A percentile compares a stretch with the other conserved stretches of the same genome.
These are phyloP conservation scores for Neolamprologus modestus DNA, from an alignment of 2,113 vertebrate species.

Conservation along the genomic window DNA sequence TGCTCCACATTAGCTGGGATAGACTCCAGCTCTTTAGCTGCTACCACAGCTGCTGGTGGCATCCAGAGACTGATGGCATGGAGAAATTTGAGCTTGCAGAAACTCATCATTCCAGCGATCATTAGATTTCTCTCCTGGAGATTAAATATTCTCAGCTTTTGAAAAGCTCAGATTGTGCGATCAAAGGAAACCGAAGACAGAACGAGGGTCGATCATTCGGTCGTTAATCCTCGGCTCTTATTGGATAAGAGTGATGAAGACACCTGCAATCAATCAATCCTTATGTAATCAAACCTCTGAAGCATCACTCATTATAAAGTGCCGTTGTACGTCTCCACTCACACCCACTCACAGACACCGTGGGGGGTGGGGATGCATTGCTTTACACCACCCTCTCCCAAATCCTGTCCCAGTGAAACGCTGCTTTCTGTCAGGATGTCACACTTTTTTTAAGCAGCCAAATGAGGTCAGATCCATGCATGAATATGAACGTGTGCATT, in stretches of 20 bases:
- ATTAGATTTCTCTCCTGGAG: neutral
- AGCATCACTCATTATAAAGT: conserved; percentile 28
- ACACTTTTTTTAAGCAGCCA: neutral
- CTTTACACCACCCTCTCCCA: neutral
- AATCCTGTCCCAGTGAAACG: neutral
- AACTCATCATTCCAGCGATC: neutral
- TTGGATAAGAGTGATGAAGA: conserved; percentile 37
- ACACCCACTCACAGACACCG: neutral
- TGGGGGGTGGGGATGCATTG: neutral
- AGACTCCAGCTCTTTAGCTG: neutral
- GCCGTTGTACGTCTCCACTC: neutral
- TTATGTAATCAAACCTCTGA: conserved; percentile 33
- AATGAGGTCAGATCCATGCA: neutral
- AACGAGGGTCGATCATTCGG: conserved; percentile 6
- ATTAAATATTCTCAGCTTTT: neutral
- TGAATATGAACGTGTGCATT: neutral
- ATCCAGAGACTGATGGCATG: neutral
- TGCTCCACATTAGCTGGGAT: neutral
- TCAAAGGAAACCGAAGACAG: neutral
- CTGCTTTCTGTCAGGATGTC: neutral
- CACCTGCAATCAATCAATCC: conserved; percentile 31
- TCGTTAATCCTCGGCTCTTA: conserved; percentile 24
- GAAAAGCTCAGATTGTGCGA: neutral
- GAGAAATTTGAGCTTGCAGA: neutral
- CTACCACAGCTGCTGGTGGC: neutral